A percentile compares a stretch with the other conserved stretches of the same genome.
Conservation (phyloP, 2,797 vertebrate genomes). For the Staurois parvus region DNA sequence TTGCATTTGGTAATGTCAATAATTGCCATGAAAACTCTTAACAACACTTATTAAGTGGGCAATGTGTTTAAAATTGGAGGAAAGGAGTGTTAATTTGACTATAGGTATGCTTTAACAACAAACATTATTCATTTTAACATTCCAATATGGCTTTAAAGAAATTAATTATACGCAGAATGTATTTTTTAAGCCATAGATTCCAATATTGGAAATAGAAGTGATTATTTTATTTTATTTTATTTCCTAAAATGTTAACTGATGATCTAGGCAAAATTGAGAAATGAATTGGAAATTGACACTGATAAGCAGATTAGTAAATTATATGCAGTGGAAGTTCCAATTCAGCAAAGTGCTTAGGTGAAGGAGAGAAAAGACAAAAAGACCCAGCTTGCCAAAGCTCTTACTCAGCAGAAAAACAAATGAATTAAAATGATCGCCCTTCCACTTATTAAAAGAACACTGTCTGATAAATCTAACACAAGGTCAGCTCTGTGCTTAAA, state of each 20-base stretch:
- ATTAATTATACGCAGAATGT: neutral
- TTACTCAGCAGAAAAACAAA: conserved; percentile 61
- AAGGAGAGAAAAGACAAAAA: conserved; percentile 60
- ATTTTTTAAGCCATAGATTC: neutral
- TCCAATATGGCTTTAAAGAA: too few relatives aligned
- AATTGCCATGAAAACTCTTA: too few relatives aligned
- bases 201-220: neutral
- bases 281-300: conserved; percentile 54
- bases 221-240: neutral
- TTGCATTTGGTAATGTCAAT: too few relatives aligned
- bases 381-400: conserved; percentile 52
- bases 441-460: conserved; percentile 54
- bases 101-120: too few relatives aligned
- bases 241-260: conserved; percentile 31
- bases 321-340: conserved; percentile 51
- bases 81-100: too few relatives aligned
- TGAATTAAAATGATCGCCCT: conserved; percentile 61
- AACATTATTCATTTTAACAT: too few relatives aligned
- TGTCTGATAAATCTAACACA: conserved; percentile 59
- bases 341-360: conserved; percentile 62
- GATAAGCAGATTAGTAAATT: conserved; percentile 59
- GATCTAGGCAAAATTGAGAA: conserved; percentile 43
- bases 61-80: too few relatives aligned
- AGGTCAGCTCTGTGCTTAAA: conserved; percentile 52
- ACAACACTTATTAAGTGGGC: too few relatives aligned